Evolutionary conservation across 2,113 vertebrate species (phyloP).

Genomic region (Prunella fulvescens): DNA sequence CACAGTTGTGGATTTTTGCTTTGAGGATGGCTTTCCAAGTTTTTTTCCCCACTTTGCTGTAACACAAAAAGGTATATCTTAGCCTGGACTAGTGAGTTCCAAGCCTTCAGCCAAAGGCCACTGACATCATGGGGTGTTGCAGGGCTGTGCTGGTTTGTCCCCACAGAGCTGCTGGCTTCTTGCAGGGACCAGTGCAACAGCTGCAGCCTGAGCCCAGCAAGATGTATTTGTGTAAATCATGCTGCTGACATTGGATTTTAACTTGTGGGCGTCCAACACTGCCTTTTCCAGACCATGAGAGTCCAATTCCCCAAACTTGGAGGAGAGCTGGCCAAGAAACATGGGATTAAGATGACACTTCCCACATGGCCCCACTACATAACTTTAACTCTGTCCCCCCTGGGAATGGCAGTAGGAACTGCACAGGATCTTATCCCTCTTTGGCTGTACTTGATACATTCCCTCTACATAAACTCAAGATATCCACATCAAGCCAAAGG

Average conservation of each 20-base stretch:
- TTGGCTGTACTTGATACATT: slow-evolving; percentile 21
- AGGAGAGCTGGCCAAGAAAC: background rate
- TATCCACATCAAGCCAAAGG: background rate
- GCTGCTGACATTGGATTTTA: background rate
- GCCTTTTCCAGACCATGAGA: slow-evolving; percentile 8
- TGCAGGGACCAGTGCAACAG: background rate
- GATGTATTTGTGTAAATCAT: background rate
- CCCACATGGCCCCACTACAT: slow-evolving; percentile 3
- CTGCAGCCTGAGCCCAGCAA: background rate
- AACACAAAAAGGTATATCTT: background rate
- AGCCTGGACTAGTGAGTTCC: background rate
- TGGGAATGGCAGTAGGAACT: slow-evolving; percentile 27
- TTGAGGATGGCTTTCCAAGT: background rate
- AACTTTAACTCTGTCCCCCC: background rate
- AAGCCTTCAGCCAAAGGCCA: background rate
- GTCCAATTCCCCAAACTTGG: background rate
- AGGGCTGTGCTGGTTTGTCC: background rate
- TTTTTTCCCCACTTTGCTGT: background rate
- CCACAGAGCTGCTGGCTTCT: background rate
- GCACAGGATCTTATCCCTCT: background rate
- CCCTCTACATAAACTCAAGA: background rate
- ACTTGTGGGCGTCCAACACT: background rate
- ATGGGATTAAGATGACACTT: slow-evolving; percentile 34
- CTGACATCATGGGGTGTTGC: background rate
- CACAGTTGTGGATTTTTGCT: background rate